phyloP scores from a whole-genome alignment of 2,113 vertebrate species.

The Anser brachyrhynchus region DNA sequence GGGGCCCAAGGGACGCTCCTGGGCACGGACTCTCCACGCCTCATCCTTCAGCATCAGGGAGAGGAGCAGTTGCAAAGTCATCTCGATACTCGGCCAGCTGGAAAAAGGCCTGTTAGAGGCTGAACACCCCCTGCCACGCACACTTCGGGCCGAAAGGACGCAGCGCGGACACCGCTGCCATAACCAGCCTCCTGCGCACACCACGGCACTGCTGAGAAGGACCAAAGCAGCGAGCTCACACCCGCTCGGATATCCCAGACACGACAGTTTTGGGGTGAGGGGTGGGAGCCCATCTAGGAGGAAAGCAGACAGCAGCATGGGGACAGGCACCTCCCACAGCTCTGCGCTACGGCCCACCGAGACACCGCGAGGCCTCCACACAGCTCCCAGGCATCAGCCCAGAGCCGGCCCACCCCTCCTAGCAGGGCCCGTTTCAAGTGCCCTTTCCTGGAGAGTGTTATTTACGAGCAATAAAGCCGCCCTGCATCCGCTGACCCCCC shows the following conservation, averaged over 20 bases:
- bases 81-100: background rate
- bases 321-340: accelerated
- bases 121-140: background rate
- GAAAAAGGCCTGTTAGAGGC: background rate
- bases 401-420: background rate
- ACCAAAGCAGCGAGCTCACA: background rate
- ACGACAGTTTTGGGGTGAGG: background rate
- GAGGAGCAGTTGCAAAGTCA: background rate
- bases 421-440: background rate
- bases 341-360: accelerated
- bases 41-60: background rate
- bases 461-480: background rate
- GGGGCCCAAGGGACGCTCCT: background rate
- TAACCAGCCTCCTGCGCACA: accelerated
- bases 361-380: too few relatives aligned
- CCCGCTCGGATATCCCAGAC: background rate
- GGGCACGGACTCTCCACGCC: background rate
- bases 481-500: background rate
- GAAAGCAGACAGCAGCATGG: background rate
- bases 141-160: background rate
- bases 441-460: background rate
- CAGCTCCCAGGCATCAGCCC: too few relatives aligned
- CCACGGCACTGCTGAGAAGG: background rate
- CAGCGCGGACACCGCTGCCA: background rate
- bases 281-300: accelerated